Evolutionary conservation across 2,888 invertebrate genomes (phyloP).

Genomic region (Minunthozetes semirufus): DNA sequence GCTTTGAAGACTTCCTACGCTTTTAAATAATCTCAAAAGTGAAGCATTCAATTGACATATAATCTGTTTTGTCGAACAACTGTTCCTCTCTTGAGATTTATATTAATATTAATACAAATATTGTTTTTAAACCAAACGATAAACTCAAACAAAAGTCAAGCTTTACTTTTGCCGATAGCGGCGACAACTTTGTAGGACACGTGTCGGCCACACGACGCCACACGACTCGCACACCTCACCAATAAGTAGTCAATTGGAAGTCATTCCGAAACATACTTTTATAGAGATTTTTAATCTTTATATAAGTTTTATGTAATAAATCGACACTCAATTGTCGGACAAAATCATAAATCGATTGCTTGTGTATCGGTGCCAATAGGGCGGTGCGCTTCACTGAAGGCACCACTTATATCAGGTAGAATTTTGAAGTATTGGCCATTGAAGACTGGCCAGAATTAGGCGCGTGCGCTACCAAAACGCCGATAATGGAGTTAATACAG

Average conservation of each 20-base stretch:
- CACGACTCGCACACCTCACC: background rate
- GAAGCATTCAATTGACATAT: background rate
- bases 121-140: background rate
- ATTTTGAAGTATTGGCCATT: background rate
- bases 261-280: background rate
- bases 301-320: background rate
- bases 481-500: background rate
- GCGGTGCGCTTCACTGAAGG: background rate
- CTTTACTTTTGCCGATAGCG: background rate
- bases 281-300: background rate
- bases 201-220: background rate
- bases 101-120: background rate
- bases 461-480: constrained; percentile 24
- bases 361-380: background rate
- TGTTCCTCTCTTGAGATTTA: constrained; percentile 13
- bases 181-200: constrained; percentile 4
- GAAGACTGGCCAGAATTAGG: background rate
- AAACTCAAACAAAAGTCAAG: constrained; percentile 4
- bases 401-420: constrained; percentile 16
- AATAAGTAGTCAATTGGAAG: background rate
- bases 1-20: constrained; percentile 5
- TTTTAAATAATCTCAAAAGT: background rate
- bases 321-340: background rate
- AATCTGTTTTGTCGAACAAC: background rate
- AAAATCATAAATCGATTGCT: constrained; percentile 11